phyloP scores from a whole-genome alignment of 2,113 vertebrate genomes.

The Leiothrix lutea region DNA sequence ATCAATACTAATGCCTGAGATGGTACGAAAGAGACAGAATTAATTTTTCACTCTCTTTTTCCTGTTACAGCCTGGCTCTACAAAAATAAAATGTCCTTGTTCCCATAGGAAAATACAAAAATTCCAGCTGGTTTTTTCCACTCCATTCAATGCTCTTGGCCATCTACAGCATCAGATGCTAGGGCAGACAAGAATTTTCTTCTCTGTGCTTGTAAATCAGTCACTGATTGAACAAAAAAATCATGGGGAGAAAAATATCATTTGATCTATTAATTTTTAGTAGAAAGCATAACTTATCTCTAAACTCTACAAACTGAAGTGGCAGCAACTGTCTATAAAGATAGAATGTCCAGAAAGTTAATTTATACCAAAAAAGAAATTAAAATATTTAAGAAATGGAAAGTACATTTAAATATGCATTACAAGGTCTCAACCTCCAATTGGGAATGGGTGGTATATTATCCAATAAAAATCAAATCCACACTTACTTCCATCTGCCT shows the following conservation, averaged over 20 bases:
- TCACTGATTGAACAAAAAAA: background rate
- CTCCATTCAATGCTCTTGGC: background rate
- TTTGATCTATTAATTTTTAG: background rate
- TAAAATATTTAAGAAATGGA: background rate
- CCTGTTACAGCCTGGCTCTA: background rate
- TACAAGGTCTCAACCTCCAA: background rate
- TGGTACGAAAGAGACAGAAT: background rate
- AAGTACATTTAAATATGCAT: background rate
- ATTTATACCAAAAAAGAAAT: background rate
- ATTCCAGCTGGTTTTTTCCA: background rate
- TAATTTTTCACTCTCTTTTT: background rate
- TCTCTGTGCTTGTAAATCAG: background rate
- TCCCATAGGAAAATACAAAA: background rate
- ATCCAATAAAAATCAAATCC: background rate
- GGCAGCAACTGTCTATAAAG: background rate
- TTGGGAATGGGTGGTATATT: background rate
- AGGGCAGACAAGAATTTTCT: background rate
- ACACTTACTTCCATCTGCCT: background rate
- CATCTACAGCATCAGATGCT: background rate
- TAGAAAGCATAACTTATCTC: background rate
- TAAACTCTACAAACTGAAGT: background rate
- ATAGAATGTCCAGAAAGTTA: background rate
- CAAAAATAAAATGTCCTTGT: background rate
- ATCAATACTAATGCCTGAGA: background rate
- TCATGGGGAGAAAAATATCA: rapidly evolving